Base-by-base conservation (phyloP, 2,888 invertebrate genomes). In the Chloroclystis v-ata region DNA sequence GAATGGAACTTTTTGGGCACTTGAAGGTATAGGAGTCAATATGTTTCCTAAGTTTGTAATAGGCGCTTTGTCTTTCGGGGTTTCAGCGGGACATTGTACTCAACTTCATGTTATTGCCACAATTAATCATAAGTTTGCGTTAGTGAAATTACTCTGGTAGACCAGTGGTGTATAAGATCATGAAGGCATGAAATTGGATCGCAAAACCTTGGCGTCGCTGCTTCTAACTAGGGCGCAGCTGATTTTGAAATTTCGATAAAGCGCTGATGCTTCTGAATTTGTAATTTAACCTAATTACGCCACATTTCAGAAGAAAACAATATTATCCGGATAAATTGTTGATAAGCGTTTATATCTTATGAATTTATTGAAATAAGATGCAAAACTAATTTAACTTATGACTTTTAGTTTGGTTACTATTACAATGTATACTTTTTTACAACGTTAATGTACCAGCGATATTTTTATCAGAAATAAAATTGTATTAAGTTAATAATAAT, bases 61-160 rank as follows among this genome's bases (percentile, higher is more conserved):
- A 57, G 52, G 60, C 51, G 60, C 60, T 61, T 58, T 60, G 59
- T 63, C 57, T 65, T 47, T 24, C 37, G 50, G 59, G 61, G 62
- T 61, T 63, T 62, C 52, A 57, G 43, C 54, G 39, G 20, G 25
- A 77, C 75, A 74, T 76, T 74, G 67, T 79, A 55, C 59, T 52
- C 44, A 49, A 20, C 72, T 75, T 75, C 78, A 72, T 77, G 75
- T 79, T 82, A 87, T 85, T 84, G 76, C 80, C 69, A 72, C 80
- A 83, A 86, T 87, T 86, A 86, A 87, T 87, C 87, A 86, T 82
- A 87, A 87, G 73, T 86, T 85, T 78, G 81, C 76, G 79, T 76
- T 81, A 83, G 81, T 82, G 81, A 83, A 84, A 87, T 85, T 85
- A 78, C 81, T 78, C 78, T 69, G 68, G 76, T 72, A 28, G 66